These are phyloP conservation scores for Platycercus adscitus DNA, from an alignment of 2,113 vertebrate genomes.

Conservation along the genomic window DNA sequence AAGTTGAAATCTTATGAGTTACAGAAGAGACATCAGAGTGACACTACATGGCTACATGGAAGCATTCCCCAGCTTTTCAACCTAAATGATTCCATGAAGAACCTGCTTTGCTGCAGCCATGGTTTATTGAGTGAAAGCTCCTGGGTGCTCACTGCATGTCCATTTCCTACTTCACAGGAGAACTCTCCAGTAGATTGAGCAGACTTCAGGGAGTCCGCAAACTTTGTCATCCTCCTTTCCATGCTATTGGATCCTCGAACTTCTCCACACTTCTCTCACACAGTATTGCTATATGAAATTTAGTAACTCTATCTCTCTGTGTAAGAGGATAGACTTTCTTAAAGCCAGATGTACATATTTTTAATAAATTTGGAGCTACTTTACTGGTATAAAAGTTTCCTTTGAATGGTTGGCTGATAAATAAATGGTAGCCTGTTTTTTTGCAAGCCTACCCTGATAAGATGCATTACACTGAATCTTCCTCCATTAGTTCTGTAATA, in stretches of 20 bases:
- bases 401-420: neutral
- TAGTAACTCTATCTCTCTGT: neutral
- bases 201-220: neutral
- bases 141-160: neutral
- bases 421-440: neutral
- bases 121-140: neutral
- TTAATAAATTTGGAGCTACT: neutral
- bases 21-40: neutral
- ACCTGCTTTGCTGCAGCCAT: neutral
- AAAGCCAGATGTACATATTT: neutral
- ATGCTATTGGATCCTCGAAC: neutral
- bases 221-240: neutral
- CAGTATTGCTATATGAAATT: neutral
- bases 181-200: neutral
- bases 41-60: fast-evolving
- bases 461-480: neutral
- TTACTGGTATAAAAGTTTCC: neutral
- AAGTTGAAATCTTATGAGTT: neutral
- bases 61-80: neutral
- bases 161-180: neutral
- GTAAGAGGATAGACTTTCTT: neutral
- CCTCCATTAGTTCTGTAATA: neutral
- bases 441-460: neutral
- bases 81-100: neutral
- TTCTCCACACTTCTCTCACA: neutral